A percentile compares a stretch with the other conserved stretches of the same genome.
Conservation (phyloP, 2,888 invertebrate genomes). For the Enoplolaimus lenunculus region DNA sequence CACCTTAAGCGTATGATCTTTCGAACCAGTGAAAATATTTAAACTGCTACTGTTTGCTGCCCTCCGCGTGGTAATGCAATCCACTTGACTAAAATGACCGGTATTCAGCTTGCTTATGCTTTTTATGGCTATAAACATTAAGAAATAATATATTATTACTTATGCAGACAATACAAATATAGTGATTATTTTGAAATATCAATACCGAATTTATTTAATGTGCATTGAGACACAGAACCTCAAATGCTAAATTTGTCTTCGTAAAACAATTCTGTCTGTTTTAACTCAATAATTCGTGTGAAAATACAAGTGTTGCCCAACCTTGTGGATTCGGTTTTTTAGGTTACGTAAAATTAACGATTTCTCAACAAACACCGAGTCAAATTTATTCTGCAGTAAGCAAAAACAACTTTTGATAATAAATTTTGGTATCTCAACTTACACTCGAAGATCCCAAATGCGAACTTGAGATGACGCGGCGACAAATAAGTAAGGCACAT, state of each 20-base stretch:
- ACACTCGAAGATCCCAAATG: slow-evolving; percentile 64
- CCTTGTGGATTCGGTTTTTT: no score
- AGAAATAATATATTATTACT: neutral
- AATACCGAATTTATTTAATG: no score
- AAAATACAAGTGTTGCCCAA: no score
- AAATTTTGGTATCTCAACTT: no score
- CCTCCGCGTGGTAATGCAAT: slow-evolving; percentile 58
- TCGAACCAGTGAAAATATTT: slow-evolving; percentile 61
- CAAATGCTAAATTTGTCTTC: no score
- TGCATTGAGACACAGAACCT: no score
- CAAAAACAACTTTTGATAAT: no score
- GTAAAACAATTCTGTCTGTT: no score
- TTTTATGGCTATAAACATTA: slow-evolving; percentile 49
- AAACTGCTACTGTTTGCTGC: slow-evolving; percentile 48
- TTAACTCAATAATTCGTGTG: no score
- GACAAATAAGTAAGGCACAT: slow-evolving; percentile 51
- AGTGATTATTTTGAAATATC: neutral
- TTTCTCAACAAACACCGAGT: no score
- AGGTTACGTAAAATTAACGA: no score
- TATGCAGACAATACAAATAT: slow-evolving; percentile 18
- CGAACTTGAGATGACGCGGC: slow-evolving; percentile 64
- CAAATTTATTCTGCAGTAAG: no score
- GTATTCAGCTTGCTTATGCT: slow-evolving; percentile 56
- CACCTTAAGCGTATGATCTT: slow-evolving; percentile 38
- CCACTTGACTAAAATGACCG: slow-evolving; percentile 68